Evolutionary conservation across 2,888 invertebrate species (phyloP).

Genomic region (Drosophila siamana): DNA sequence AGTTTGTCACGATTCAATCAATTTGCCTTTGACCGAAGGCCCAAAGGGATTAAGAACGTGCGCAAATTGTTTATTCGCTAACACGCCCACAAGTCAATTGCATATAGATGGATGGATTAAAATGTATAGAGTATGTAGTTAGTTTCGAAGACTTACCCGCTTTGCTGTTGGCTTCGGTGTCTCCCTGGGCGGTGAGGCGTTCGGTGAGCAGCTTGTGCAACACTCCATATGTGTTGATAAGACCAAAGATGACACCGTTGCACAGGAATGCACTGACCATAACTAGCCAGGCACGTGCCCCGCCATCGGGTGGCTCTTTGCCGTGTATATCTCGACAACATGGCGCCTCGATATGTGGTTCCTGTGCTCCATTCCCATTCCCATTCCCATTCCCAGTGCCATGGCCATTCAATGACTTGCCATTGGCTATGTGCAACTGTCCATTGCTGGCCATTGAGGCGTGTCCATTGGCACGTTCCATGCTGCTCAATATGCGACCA

Average conservation of each 20-base stretch:
- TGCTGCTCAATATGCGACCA: slow-evolving; percentile 68
- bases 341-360: slow-evolving; percentile 77
- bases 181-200: slow-evolving; percentile 88
- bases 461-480: slow-evolving; percentile 58
- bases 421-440: slow-evolving; percentile 41
- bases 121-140: not conserved
- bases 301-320: slow-evolving; percentile 90
- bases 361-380: slow-evolving; percentile 39
- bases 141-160: slow-evolving; percentile 89
- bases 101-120: slow-evolving; percentile 2
- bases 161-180: slow-evolving; percentile 91
- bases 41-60: slow-evolving; percentile 53
- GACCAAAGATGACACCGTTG: slow-evolving; percentile 95
- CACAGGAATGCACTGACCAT: slow-evolving; percentile 94
- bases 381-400: slow-evolving; percentile 31
- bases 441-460: slow-evolving; percentile 32
- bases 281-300: slow-evolving; percentile 92
- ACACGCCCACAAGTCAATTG: not conserved
- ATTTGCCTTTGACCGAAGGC: slow-evolving; percentile 57
- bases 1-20: slow-evolving; percentile 55
- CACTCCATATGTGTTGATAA: slow-evolving; percentile 95
- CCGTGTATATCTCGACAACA: slow-evolving; percentile 82
- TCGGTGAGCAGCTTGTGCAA: slow-evolving; percentile 89
- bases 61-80: slow-evolving; percentile 30
- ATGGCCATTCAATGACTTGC: slow-evolving; percentile 48